These are phyloP conservation scores for Uloborus diversus DNA, from an alignment of 1,140 invertebrate genomes.

Conservation along the genomic window DNA sequence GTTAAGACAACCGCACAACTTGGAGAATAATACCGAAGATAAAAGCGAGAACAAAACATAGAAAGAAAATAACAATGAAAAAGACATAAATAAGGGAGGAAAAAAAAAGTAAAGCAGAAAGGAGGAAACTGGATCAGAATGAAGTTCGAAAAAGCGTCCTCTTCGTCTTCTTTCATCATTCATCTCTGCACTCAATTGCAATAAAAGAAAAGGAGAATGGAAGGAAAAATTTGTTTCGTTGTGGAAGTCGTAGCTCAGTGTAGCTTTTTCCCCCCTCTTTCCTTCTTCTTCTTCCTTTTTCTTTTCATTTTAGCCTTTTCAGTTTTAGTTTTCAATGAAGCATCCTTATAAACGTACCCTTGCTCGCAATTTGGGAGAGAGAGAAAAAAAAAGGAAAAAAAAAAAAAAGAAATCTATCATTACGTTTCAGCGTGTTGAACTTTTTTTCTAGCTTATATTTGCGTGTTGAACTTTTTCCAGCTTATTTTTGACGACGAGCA, in stretches of 20 bases:
- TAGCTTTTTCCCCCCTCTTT: neutral
- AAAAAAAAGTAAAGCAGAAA: too few species aligned
- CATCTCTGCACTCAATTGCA: constrained; percentile 32
- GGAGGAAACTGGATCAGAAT: neutral
- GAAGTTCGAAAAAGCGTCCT: constrained; percentile 9
- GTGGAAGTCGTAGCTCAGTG: neutral
- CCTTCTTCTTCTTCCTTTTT: neutral
- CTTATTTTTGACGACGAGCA: too few species aligned
- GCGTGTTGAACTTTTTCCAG: too few species aligned
- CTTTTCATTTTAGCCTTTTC: neutral
- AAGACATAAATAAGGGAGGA: too few species aligned
- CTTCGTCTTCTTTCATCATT: constrained; percentile 43
- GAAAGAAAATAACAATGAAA: too few species aligned
- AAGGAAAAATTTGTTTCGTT: too few species aligned
- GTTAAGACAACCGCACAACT: too few species aligned
- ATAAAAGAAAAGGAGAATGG: neutral
- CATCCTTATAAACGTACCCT: constrained; percentile 12
- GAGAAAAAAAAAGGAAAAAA: neutral
- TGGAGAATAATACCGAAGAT: too few species aligned
- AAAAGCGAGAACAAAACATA: too few species aligned
- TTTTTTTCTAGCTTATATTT: too few species aligned
- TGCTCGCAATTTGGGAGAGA: neutral
- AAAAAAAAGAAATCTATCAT: neutral
- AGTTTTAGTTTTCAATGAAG: constrained; percentile 14
- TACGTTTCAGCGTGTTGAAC: too few species aligned